A percentile compares a stretch with the other conserved stretches of the same genome.
phyloP scores from a whole-genome alignment of 2,888 invertebrate species.

The Seira ritae region DNA sequence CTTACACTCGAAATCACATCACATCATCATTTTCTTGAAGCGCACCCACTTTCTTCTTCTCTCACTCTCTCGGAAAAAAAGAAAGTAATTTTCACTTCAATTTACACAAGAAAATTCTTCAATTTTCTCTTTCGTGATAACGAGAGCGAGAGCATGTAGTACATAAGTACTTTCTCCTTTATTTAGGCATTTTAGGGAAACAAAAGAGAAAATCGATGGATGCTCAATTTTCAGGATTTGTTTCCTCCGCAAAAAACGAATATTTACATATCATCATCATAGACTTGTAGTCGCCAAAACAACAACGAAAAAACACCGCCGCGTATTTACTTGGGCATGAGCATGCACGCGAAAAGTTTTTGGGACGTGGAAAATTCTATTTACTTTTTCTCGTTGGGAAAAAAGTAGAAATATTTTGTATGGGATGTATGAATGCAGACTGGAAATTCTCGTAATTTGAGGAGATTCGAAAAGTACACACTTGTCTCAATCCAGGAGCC shows the following conservation, averaged over 20 bases:
- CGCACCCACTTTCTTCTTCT: background rate
- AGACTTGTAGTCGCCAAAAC: too few relatives aligned
- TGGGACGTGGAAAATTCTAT: too few relatives aligned
- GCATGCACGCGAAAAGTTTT: too few relatives aligned
- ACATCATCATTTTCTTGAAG: background rate
- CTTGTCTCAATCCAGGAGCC: too few relatives aligned
- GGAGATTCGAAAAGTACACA: too few relatives aligned
- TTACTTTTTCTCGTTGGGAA: too few relatives aligned
- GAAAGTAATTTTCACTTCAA: slow-evolving; percentile 66
- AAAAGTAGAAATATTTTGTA: too few relatives aligned
- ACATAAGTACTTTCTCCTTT: background rate
- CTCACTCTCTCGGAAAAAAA: background rate
- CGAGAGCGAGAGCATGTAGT: too few relatives aligned
- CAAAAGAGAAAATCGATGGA: slow-evolving; percentile 28
- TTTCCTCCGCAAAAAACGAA: slow-evolving; percentile 30
- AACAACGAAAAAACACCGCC: too few relatives aligned
- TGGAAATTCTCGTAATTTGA: too few relatives aligned
- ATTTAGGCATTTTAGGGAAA: background rate
- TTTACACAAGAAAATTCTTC: slow-evolving; percentile 56
- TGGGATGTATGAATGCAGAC: too few relatives aligned
- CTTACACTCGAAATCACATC: background rate
- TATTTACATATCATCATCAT: slow-evolving; percentile 18
- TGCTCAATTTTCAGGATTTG: slow-evolving; percentile 22
- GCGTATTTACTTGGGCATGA: too few relatives aligned
- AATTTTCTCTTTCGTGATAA: slow-evolving; percentile 27